Evolutionary conservation across 2,888 invertebrate species (phyloP).

Genomic region (Julus scanicus): DNA sequence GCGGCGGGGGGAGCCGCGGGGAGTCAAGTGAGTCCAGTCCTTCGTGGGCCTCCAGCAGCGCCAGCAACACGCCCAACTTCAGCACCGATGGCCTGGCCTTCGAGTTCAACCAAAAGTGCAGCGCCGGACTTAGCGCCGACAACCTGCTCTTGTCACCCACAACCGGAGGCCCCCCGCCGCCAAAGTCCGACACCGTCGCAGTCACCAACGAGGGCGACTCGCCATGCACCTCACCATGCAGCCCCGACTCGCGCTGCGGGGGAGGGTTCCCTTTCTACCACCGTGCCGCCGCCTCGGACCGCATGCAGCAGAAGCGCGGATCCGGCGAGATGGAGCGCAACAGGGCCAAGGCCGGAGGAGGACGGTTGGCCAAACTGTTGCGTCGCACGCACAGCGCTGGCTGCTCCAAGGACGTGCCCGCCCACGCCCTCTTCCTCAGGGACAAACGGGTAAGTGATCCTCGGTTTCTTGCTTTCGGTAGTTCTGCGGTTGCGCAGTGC

Average conservation of each 20-base stretch:
- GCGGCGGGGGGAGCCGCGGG: neutral
- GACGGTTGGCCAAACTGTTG: constrained; percentile 55
- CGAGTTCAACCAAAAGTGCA: constrained; percentile 58
- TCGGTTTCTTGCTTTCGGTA: neutral
- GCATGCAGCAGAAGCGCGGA: constrained; percentile 58
- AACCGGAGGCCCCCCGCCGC: neutral
- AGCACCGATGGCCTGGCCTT: constrained; percentile 57
- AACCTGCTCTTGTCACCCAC: constrained; percentile 55
- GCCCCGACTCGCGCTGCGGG: constrained; percentile 54
- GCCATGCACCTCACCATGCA: constrained; percentile 51
- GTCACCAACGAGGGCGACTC: constrained; percentile 53
- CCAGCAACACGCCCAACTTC: constrained; percentile 60
- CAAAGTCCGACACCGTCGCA: constrained; percentile 31
- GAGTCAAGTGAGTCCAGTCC: constrained; percentile 60
- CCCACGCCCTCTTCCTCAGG: constrained; percentile 65
- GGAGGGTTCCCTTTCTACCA: constrained; percentile 55
- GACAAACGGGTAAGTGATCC: constrained; percentile 57
- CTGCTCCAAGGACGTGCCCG: constrained; percentile 65
- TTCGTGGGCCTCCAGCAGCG: constrained; percentile 60
- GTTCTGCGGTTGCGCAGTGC: neutral
- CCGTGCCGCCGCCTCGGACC: constrained; percentile 48
- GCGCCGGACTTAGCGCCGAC: constrained; percentile 56
- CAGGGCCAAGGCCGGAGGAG: constrained; percentile 41
- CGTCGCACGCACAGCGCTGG: constrained; percentile 61
- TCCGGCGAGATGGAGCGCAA: constrained; percentile 55